phyloP scores from a whole-genome alignment of 2,797 vertebrate genomes.

The Pelochelys cantorii region DNA sequence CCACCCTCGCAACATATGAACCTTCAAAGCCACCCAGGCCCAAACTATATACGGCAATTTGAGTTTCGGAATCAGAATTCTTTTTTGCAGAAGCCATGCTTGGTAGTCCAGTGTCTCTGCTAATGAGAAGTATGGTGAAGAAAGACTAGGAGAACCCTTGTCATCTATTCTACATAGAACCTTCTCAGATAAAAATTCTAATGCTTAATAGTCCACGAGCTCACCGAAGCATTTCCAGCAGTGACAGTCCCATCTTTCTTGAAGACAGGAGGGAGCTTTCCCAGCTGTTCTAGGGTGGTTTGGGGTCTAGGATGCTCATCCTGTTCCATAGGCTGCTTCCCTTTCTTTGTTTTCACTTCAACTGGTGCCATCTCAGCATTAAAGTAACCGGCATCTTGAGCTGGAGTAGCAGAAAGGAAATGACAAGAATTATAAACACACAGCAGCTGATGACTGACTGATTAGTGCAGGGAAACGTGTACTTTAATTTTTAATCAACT shows the following conservation, averaged over 20 bases:
- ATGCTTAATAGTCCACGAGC: constrained; percentile 28
- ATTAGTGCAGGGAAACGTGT: neutral
- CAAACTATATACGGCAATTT: neutral
- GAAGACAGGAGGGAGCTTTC: constrained; percentile 90
- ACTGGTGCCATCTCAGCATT: constrained; percentile 91
- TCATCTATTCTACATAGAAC: neutral
- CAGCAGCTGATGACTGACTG: fast-evolving
- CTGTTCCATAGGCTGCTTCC: constrained; percentile 87
- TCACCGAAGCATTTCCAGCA: constrained; percentile 95
- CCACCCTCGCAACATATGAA: too few species aligned
- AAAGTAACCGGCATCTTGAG: constrained; percentile 90
- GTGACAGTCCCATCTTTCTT: constrained; percentile 96
- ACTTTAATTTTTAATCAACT: neutral
- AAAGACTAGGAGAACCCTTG: neutral
- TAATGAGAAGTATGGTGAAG: neutral
- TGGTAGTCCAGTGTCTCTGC: neutral
- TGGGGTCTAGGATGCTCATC: constrained; percentile 95
- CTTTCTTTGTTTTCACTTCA: constrained; percentile 93
- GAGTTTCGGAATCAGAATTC: neutral
- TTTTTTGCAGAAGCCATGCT: fast-evolving
- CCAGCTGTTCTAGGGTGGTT: constrained; percentile 91
- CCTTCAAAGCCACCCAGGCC: neutral
- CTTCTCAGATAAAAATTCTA: neutral
- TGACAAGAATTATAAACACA: neutral
- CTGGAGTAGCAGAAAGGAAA: constrained; percentile 74